phyloP scores from a whole-genome alignment of 2,888 invertebrate genomes.

The Limnephilus lunatus region DNA sequence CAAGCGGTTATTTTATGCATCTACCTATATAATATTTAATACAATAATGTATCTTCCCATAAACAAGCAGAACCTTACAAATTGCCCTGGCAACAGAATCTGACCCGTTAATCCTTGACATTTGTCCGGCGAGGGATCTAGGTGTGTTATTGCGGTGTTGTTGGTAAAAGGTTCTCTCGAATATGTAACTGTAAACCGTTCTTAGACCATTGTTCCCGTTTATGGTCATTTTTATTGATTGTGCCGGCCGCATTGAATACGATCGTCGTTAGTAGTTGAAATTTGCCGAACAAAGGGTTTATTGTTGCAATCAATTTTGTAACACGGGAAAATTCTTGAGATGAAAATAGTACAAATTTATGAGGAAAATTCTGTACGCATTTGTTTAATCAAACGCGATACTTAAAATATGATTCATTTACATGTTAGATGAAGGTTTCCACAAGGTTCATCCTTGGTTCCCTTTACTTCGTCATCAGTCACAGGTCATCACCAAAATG shows the following conservation, averaged over 20 bases:
- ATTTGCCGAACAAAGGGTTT: slow-evolving; percentile 41
- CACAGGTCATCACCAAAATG: neutral
- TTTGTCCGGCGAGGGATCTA: slow-evolving; percentile 27
- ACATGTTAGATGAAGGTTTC: neutral
- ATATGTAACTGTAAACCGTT: slow-evolving; percentile 34
- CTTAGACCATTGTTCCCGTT: slow-evolving; percentile 25
- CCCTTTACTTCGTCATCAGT: neutral
- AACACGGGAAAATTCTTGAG: slow-evolving; percentile 6
- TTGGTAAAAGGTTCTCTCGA: slow-evolving; percentile 25
- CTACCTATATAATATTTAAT: neutral
- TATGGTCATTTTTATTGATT: slow-evolving; percentile 49
- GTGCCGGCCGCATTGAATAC: slow-evolving; percentile 7
- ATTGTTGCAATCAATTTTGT: slow-evolving; percentile 15
- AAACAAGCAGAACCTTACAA: neutral
- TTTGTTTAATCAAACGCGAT: too few relatives aligned
- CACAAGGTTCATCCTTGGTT: neutral
- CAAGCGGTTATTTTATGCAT: neutral
- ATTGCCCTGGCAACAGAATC: neutral
- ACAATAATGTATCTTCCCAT: neutral
- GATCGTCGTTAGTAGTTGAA: slow-evolving; percentile 14
- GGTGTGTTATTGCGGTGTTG: slow-evolving; percentile 31
- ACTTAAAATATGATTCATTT: neutral
- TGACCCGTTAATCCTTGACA: slow-evolving; percentile 36
- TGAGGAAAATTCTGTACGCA: neutral
- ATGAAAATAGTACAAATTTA: neutral